Conservation (phyloP, 2,113 vertebrate species). For the Bos taurus region ARS-UCD2.0 NC_037337.1:102831001-102831500, state of each 20-base stretch:
- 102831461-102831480: not conserved
- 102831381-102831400: not conserved
- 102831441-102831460: not conserved
- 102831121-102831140: not conserved
- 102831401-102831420: not conserved
- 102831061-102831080: not conserved
- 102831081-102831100: not conserved
- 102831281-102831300: not conserved
- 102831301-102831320: too few species aligned
- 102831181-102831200: not conserved
- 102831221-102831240: accelerated
- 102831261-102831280: not conserved
- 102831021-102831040: not conserved
- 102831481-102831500: not conserved
- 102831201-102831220: not conserved
- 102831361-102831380: not conserved
- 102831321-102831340: not conserved
- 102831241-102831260: not conserved
- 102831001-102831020: not conserved
- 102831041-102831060: not conserved
- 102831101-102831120: not conserved
- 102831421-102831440: not conserved
- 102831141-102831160: not conserved
- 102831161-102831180: not conserved
- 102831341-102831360: not conserved